Evolutionary conservation across 2,113 vertebrate species (phyloP).

Genomic region (Acrocephalus arundinaceus): DNA sequence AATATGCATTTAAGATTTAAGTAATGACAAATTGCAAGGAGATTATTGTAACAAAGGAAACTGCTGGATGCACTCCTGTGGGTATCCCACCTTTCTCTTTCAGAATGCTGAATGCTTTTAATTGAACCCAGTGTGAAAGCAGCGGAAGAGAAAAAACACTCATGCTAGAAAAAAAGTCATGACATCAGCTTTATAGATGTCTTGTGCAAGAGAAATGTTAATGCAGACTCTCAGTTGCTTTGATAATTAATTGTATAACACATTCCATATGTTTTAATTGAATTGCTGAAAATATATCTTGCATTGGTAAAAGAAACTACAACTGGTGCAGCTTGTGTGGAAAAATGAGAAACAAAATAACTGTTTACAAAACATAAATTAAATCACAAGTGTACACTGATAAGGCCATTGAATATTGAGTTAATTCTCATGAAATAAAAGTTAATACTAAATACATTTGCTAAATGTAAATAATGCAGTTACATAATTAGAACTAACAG

Average conservation of each 20-base stretch:
- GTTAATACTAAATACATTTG: conserved; percentile 54
- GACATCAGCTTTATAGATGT: background rate
- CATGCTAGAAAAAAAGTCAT: background rate
- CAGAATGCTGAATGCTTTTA: background rate
- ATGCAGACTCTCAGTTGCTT: background rate
- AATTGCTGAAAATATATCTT: background rate
- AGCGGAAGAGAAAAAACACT: background rate
- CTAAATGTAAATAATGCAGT: conserved; percentile 37
- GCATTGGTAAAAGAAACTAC: background rate
- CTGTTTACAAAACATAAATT: conserved; percentile 24
- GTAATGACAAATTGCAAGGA: background rate
- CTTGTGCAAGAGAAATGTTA: background rate
- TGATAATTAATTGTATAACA: background rate
- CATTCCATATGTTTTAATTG: background rate
- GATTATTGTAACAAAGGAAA: background rate
- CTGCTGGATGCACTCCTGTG: background rate
- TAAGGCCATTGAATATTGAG: conserved; percentile 5
- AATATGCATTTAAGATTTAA: background rate
- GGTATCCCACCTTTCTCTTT: background rate
- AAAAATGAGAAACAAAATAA: conserved; percentile 23
- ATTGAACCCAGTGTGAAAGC: background rate
- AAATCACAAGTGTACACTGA: conserved; percentile 34
- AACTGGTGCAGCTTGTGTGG: background rate
- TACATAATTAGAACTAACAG: conserved; percentile 64
- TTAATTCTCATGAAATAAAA: conserved; percentile 31